These are phyloP conservation scores for Lathamus discolor DNA, from an alignment of 2,113 vertebrate species.

Conservation along the genomic window DNA sequence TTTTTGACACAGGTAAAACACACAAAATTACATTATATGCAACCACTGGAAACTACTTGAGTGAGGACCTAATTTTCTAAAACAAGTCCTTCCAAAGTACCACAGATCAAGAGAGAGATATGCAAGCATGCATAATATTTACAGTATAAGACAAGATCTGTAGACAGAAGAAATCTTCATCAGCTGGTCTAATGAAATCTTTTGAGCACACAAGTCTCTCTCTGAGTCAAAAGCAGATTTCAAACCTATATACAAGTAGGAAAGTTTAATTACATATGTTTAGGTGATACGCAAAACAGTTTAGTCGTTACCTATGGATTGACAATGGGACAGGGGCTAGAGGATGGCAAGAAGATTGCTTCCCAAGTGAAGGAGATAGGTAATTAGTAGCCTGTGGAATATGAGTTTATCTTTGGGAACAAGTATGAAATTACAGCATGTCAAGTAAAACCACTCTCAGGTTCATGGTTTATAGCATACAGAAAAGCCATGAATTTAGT, in stretches of 20 bases:
- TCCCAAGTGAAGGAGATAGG: neutral
- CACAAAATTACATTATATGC: neutral
- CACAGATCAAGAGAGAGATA: neutral
- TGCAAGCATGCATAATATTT: neutral
- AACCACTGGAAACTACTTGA: neutral
- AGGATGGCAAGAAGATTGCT: neutral
- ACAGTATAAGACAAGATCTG: neutral
- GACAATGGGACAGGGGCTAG: accelerated
- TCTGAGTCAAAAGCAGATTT: neutral
- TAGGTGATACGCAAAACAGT: neutral
- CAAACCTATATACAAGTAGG: neutral
- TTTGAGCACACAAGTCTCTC: neutral
- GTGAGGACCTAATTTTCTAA: neutral
- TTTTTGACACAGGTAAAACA: neutral
- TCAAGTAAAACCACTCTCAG: neutral
- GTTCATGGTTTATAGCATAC: neutral
- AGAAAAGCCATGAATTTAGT: neutral
- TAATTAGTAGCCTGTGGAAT: neutral
- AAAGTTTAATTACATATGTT: neutral
- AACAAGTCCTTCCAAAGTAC: neutral
- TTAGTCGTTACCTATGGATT: neutral
- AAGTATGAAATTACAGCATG: neutral
- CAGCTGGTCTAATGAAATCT: neutral
- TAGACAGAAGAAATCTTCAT: neutral
- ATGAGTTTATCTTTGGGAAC: neutral